These are phyloP conservation scores for Trypoxylon attenuatum DNA, from an alignment of 2,888 invertebrate genomes.

Conservation along the genomic window DNA sequence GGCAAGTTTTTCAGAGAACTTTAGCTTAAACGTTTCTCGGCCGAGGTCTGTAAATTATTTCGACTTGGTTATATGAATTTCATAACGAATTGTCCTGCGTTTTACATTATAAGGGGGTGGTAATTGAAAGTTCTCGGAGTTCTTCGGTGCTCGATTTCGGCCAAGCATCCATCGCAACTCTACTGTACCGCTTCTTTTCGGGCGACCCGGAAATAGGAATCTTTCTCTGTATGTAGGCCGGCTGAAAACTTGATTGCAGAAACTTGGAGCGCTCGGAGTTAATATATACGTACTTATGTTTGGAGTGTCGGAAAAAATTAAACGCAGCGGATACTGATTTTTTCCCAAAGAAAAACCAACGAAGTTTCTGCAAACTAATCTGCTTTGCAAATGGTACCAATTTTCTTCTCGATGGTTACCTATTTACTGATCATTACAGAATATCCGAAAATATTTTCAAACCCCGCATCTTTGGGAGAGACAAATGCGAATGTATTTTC, in stretches of 20 bases:
- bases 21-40: neutral
- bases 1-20: neutral
- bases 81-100: slow-evolving; percentile 8
- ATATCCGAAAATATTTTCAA: too few relatives aligned
- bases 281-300: slow-evolving; percentile 35
- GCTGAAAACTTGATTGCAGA: slow-evolving; percentile 36
- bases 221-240: slow-evolving; percentile 45
- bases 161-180: slow-evolving; percentile 42
- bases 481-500: too few relatives aligned
- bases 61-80: slow-evolving; percentile 22
- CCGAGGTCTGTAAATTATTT: neutral
- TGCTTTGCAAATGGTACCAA: too few relatives aligned
- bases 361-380: too few relatives aligned
- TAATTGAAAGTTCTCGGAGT: slow-evolving; percentile 47
- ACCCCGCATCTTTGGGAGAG: too few relatives aligned
- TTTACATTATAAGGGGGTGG: slow-evolving; percentile 20
- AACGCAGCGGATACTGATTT: too few relatives aligned
- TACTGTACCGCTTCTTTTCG: slow-evolving; percentile 17
- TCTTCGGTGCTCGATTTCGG: slow-evolving; percentile 19
- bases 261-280: slow-evolving; percentile 43
- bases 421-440: too few relatives aligned
- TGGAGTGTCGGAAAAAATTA: too few relatives aligned
- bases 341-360: too few relatives aligned
- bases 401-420: too few relatives aligned
- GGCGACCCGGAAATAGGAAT: slow-evolving; percentile 25